Evolutionary conservation across 2,888 invertebrate genomes (phyloP).

Genomic region (Nomada fucata): DNA sequence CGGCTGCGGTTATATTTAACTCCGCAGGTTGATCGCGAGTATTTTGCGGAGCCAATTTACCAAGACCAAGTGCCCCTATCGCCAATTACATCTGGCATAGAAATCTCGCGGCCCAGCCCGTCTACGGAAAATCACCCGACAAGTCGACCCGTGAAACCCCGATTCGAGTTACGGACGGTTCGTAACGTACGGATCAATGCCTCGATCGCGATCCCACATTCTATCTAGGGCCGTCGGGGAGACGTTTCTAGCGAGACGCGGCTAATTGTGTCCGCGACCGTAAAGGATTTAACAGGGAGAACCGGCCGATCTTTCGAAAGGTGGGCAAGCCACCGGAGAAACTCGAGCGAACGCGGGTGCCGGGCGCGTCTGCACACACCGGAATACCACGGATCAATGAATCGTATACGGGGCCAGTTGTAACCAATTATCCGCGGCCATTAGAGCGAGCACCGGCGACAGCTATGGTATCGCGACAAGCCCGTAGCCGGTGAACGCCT

Average conservation of each 20-base stretch:
- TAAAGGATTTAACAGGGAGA: slow-evolving; percentile 63
- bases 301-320: slow-evolving; percentile 63
- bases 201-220: slow-evolving; percentile 52
- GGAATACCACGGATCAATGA: slow-evolving; percentile 56
- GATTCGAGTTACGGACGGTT: slow-evolving; percentile 31
- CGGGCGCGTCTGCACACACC: slow-evolving; percentile 29
- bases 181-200: slow-evolving; percentile 15
- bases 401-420: slow-evolving; percentile 51
- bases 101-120: slow-evolving; percentile 8
- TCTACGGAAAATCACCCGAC: not conserved
- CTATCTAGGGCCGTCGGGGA: slow-evolving; percentile 40
- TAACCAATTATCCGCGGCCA: slow-evolving; percentile 68
- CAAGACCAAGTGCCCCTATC: not conserved
- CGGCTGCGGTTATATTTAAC: not conserved
- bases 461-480: slow-evolving; percentile 66
- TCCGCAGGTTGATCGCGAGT: not conserved
- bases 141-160: not conserved
- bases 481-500: slow-evolving; percentile 65
- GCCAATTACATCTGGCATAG: slow-evolving; percentile 25
- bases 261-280: slow-evolving; percentile 64
- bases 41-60: slow-evolving; percentile 28
- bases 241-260: slow-evolving; percentile 44
- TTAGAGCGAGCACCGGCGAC: slow-evolving; percentile 60
- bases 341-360: slow-evolving; percentile 53
- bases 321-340: slow-evolving; percentile 47